phyloP scores from a whole-genome alignment of 35 echinoderm and acorn worm genomes.

The Ptychodera flava region DNA sequence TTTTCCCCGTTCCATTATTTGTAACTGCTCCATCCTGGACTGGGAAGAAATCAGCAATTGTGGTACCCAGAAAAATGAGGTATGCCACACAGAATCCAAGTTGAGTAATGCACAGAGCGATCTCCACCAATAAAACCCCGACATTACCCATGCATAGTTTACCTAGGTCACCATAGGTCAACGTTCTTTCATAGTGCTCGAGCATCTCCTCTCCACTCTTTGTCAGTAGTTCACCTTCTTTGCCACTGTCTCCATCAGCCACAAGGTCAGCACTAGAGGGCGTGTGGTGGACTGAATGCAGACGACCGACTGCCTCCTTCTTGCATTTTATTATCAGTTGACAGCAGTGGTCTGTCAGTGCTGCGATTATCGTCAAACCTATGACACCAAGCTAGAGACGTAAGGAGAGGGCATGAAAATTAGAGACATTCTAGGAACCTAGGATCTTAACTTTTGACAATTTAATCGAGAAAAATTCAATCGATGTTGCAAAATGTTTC shows the following conservation, averaged over 20 bases:
- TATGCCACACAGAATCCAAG: slow-evolving; percentile 90
- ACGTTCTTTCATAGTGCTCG: slow-evolving; percentile 35
- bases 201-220: slow-evolving; percentile 4
- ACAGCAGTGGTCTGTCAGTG: slow-evolving; percentile 70
- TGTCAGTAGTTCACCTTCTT: slow-evolving; percentile 28
- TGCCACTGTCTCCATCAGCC: slow-evolving; percentile 12
- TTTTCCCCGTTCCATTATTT: neutral
- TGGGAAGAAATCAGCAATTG: slow-evolving; percentile 50
- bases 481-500: no score
- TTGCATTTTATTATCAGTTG: slow-evolving; percentile 94
- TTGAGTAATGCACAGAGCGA: slow-evolving; percentile 76
- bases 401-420: no score
- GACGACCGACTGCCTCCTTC: slow-evolving; percentile 37
- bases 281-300: neutral
- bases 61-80: slow-evolving; percentile 86
- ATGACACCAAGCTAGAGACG: slow-evolving; percentile 70
- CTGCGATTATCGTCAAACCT: slow-evolving; percentile 49
- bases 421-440: no score
- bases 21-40: slow-evolving; percentile 15
- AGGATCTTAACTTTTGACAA: no score
- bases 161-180: slow-evolving; percentile 74
- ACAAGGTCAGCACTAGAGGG: slow-evolving; percentile 14
- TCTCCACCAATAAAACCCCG: slow-evolving; percentile 42
- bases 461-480: no score
- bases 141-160: slow-evolving; percentile 34